Evolutionary conservation across 37 sponge, comb jelly and placozoan species (phyloP).

Genomic region (Agelas oroides): DNA sequence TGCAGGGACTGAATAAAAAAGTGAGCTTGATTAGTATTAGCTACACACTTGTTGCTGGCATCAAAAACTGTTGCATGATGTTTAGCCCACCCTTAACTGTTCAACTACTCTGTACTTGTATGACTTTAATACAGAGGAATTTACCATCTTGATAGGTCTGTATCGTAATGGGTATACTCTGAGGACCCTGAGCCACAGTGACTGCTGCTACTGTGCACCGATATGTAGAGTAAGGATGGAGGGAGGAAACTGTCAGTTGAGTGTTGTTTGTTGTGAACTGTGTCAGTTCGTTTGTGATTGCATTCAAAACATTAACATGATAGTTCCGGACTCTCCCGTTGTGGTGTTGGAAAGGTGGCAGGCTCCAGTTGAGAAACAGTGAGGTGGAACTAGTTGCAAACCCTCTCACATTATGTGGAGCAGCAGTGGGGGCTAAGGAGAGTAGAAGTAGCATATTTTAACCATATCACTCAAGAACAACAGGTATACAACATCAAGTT

Average conservation of each 20-base stretch:
- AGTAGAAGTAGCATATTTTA: too few relatives aligned
- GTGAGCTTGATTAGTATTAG: too few relatives aligned
- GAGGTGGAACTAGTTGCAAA: not conserved
- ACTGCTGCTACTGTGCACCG: constrained; percentile 9
- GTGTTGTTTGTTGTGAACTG: too few relatives aligned
- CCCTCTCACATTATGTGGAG: not conserved
- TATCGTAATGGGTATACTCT: too few relatives aligned
- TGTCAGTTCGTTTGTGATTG: not conserved
- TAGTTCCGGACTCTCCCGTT: constrained; percentile 39
- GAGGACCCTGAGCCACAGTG: not conserved
- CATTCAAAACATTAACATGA: not conserved
- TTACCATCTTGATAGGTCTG: not conserved
- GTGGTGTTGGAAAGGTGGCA: constrained; percentile 23
- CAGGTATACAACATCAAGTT: too few relatives aligned
- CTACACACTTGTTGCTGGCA: too few relatives aligned
- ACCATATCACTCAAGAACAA: too few relatives aligned
- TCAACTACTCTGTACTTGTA: too few relatives aligned
- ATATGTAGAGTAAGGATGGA: constrained; percentile 17
- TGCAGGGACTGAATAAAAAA: not conserved
- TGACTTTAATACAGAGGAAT: too few relatives aligned
- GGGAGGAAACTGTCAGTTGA: not conserved
- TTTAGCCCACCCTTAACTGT: too few relatives aligned
- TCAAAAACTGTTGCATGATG: too few relatives aligned
- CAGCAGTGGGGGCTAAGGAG: constrained; percentile 6
- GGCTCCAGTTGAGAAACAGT: constrained; percentile 27